phyloP scores from a whole-genome alignment of 2,888 invertebrate species.

The Gisinianus flammeolus region DNA sequence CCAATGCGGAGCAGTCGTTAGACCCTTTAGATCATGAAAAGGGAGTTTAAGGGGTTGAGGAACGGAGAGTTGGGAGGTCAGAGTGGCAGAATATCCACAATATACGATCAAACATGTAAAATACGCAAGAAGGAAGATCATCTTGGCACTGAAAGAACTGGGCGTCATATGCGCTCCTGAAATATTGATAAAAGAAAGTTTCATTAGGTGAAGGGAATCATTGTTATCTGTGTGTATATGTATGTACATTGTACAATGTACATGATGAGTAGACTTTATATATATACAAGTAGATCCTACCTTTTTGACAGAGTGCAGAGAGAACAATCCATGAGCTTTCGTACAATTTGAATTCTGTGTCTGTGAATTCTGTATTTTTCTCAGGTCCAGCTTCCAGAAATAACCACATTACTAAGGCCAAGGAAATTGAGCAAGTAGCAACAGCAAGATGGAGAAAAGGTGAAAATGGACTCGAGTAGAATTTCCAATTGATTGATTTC shows the following conservation, averaged over 20 bases:
- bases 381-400: neutral
- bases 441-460: constrained; percentile 26
- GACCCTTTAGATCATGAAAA: constrained; percentile 41
- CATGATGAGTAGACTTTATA: neutral
- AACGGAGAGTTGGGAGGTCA: constrained; percentile 44
- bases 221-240: neutral
- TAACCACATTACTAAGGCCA: neutral
- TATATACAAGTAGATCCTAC: neutral
- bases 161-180: constrained; percentile 38
- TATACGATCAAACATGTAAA: constrained; percentile 42
- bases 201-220: neutral
- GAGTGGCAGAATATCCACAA: constrained; percentile 44
- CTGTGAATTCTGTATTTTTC: constrained; percentile 8
- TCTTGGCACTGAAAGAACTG: constrained; percentile 22
- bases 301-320: constrained; percentile 39
- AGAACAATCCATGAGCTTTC: constrained; percentile 35
- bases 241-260: neutral
- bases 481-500: constrained; percentile 41
- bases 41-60: constrained; percentile 40
- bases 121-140: constrained; percentile 39
- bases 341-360: constrained; percentile 16
- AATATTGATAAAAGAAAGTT: neutral
- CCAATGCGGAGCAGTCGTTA: constrained; percentile 26
- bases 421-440: neutral
- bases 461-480: constrained; percentile 41